Evolutionary conservation across 1,140 invertebrate species (phyloP), one percentile per base, ranked within the genome.

Genomic region (Diorhabda elongata): DNA sequence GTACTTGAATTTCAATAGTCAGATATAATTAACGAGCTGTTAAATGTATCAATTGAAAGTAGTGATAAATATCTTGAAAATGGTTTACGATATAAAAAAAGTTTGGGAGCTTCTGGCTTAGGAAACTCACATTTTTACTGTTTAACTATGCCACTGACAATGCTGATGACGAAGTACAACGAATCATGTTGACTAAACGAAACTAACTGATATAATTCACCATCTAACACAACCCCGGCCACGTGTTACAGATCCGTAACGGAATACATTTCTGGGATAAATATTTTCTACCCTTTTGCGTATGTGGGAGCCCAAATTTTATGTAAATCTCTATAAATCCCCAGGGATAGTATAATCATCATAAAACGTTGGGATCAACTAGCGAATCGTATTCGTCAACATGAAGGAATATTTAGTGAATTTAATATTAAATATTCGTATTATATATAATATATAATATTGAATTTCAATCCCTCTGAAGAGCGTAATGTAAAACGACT

Each of bases 161-260:
- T n/a, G 47, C 47, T 42, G 11, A 57, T 26, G 26, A 26, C 26
- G 26, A 26, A 26, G 60, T 45, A 52, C 44, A 58, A 42, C 60
- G 57, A 63, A 56, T 57, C 47, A 41, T 68, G 67, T 63, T 61
- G 44, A 52, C 58, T 58, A 70, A 70, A 65, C 58, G 65, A 61
- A 52, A 52, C 47, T 52, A 52, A 52, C 47, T 3, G 47, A 52
- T 52, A 52, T 52, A 6, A 4, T 26, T 26, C 26, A 26, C 26
- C 47, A 52, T 52, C 47, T n/a, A 52, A 8, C 47, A 52, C 47
- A 61, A 42, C 59, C 5, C n/a, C 11, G 65, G 66, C 8, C 64
- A 65, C 64, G 69, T 70, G 64, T n/a, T 52, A 3, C 69, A 56
- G 58, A 70, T 44, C 57, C 69, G 65, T 70, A 70, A 67, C 59